Evolutionary conservation across 2,797 vertebrate species (phyloP), one percentile per base, ranked within the genome.

Genomic region (Rhinogobio ventralis): DNA sequence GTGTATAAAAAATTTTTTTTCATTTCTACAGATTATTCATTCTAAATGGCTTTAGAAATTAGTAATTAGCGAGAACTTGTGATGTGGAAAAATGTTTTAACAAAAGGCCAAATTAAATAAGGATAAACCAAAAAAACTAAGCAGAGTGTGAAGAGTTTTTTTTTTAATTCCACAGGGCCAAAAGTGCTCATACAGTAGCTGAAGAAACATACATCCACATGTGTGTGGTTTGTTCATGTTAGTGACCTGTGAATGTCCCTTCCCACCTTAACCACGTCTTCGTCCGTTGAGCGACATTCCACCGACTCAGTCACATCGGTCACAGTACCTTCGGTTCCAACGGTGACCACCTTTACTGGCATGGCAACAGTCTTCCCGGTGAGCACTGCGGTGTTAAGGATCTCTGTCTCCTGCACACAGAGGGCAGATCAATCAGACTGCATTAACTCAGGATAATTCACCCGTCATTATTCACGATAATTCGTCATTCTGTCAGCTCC

Each of bases 341-440:
- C 94, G 0, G 97, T 96, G 76, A 99, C 95, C 76, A 98, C 97
- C 90, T 94, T 97, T 49, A 99, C 88, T 0, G 98, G 98, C 88
- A 98, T 92, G 0, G 97, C 95, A 0, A 98, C 97, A 0, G 96
- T 96, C 60, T 93, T 96, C 3, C 98, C 98, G 0, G 96, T 99
- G 39, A 99, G 97, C 42, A 97, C 94, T 0, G 98, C 98, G 0
- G 97, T 99, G 93, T 99, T 99, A 83, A 99, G 95, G 85, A 99
- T 96, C 90, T 99, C 98, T 0, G 94, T 96, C 93, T 98, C 98
- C 98, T 99, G 94, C 8, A 72, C 14, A 67, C 39, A 83, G 51
- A 86, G 60, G 69, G 69, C 79, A 87, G 86, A 86, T 86, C 81
- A 85, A 86, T 89, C 80, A 86, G 83, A 74, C 51, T 73, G 80